Base-by-base conservation (phyloP, 1,140 invertebrate species). In the Ips nitidus region DNA sequence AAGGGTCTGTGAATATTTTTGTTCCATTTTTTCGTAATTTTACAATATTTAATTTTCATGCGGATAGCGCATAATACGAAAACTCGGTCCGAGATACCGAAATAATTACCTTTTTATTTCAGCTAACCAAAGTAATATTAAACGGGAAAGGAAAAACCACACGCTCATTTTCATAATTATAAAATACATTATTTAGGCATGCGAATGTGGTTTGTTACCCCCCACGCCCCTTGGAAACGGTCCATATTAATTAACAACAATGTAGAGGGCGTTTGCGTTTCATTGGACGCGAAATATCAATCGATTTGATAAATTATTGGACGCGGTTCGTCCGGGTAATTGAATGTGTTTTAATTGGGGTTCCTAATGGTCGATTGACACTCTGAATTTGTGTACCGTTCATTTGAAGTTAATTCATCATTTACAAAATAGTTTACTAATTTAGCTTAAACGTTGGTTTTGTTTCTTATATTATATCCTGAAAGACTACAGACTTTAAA, bases 171-270 rank as follows among this genome's bases (percentile, higher is more conserved):
- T 59, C 58, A 59, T 68, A 60, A 68, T 60, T 68, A 68, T 53
- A 37, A 61, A 61, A 52, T 68, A 61, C 66, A 68, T 68, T 52
- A 60, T 68, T 60, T 61, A 68, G 47, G 8, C 7, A 38, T 22
- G 52, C 52, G 52, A n/a, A 55, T 37, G 5, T 55, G 8, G 8
- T 8, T 5, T 55, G 8, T 2, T 8, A 6, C 50, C 63, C 40
- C 39, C 45, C n/a, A 58, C 47, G 58, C 6, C 37, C 36, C 58
- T 58, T 37, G 43, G 58, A 47, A 63, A 69, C 57, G 47, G 62
- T 58, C 62, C 57, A 57, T 69, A 63, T 69, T 69, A 69, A 69
- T 64, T 69, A 69, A 63, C 45, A 57, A 41, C 64, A 66, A 47
- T 43, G 58, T 57, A 57, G 47, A 52, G 67, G 59, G 39, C 53